Percentiles rank a stretch among this genome's conserved stretches.
These are phyloP conservation scores for Mormoops blainvillei DNA, from an alignment of 2,113 vertebrate genomes.

Conservation along the genomic window DNA sequence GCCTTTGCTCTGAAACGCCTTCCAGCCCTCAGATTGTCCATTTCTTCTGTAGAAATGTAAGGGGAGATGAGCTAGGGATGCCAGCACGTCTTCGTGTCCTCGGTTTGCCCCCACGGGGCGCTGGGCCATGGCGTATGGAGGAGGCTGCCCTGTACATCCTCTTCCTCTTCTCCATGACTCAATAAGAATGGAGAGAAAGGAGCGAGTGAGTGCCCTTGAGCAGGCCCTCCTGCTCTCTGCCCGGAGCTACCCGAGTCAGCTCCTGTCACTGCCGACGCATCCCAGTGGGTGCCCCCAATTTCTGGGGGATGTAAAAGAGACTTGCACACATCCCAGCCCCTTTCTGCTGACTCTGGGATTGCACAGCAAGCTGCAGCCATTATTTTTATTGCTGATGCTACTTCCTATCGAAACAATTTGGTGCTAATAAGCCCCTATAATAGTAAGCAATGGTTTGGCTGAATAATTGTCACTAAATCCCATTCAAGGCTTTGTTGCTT, in stretches of 20 bases:
- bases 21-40: not conserved
- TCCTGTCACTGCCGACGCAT: slow-evolving; percentile 48
- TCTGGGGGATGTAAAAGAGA: slow-evolving; percentile 56
- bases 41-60: not conserved
- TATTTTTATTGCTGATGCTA: slow-evolving; percentile 81
- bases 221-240: not conserved
- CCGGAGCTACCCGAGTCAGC: slow-evolving; percentile 40
- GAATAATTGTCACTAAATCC: slow-evolving; percentile 86
- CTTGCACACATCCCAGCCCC: slow-evolving; percentile 52
- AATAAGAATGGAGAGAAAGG: not conserved
- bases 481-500: slow-evolving; percentile 85
- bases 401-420: slow-evolving; percentile 86
- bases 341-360: slow-evolving; percentile 76
- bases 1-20: not conserved
- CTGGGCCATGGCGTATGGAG: not conserved
- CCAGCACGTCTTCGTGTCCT: not conserved
- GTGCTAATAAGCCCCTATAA: slow-evolving; percentile 87
- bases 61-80: not conserved
- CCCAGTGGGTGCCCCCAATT: slow-evolving; percentile 38
- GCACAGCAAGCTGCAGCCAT: slow-evolving; percentile 78
- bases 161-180: not conserved
- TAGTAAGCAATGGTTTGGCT: slow-evolving; percentile 82
- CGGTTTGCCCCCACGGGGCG: not conserved
- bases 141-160: not conserved
- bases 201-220: not conserved